Conservation (phyloP, 2,113 vertebrate genomes). For the Indicator indicator region DNA sequence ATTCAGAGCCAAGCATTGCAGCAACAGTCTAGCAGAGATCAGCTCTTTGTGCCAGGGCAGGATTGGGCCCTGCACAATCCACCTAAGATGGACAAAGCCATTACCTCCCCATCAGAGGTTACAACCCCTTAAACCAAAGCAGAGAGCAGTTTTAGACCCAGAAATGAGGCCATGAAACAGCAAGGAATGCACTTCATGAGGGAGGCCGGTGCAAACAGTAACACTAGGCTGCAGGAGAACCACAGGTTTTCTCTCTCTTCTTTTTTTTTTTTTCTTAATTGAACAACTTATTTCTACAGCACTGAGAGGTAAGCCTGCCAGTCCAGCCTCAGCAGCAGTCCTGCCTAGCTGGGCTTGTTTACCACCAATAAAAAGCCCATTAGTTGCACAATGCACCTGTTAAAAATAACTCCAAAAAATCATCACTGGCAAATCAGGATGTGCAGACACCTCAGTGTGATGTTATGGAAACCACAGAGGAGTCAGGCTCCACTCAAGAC, state of each 20-base stretch:
- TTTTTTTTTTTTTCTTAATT: background rate
- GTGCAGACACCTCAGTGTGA: background rate
- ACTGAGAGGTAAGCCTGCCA: background rate
- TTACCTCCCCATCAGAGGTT: background rate
- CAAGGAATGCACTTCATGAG: background rate
- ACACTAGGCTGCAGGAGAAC: background rate
- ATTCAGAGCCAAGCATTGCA: accelerated
- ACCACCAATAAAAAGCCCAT: conserved; percentile 59
- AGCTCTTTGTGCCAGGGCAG: background rate
- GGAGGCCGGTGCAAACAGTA: background rate
- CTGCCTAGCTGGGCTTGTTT: conserved; percentile 28
- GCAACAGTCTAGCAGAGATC: background rate
- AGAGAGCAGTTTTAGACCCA: background rate
- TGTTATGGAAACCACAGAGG: conserved; percentile 45
- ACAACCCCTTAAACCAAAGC: background rate
- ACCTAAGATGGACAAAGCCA: background rate
- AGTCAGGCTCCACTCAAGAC: conserved; percentile 37
- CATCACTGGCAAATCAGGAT: conserved; percentile 47
- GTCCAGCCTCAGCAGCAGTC: conserved; percentile 10
- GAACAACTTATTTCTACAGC: background rate
- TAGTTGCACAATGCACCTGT: conserved; percentile 44
- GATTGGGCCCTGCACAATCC: background rate
- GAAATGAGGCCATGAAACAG: background rate
- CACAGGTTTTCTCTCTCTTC: background rate
- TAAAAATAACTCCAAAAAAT: conserved; percentile 63